A percentile compares a stretch with the other conserved stretches of the same genome.
These are phyloP conservation scores for Trichonephila clavata DNA, from an alignment of 1,140 invertebrate species.

Conservation along the genomic window DNA sequence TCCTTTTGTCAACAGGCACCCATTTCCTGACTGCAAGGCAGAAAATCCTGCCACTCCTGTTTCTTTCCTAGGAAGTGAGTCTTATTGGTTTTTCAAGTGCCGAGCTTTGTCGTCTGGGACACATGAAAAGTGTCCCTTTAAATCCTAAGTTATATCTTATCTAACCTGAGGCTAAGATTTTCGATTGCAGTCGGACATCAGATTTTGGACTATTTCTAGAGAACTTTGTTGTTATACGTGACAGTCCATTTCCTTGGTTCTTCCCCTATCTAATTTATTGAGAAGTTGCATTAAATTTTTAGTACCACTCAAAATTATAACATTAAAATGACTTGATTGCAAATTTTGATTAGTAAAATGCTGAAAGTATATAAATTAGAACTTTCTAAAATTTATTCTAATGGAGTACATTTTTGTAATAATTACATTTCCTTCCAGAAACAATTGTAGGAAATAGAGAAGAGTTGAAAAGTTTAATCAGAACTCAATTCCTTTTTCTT, in stretches of 20 bases:
- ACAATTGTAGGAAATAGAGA: too few species aligned
- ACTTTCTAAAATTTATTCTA: too few species aligned
- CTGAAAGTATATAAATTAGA: too few species aligned
- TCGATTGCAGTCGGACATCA: not conserved
- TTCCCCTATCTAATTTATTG: not conserved
- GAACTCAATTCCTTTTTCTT: too few species aligned
- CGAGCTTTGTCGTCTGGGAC: constrained; percentile 22
- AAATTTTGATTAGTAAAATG: too few species aligned
- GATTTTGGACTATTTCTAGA: not conserved
- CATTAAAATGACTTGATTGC: too few species aligned
- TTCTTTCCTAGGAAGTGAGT: constrained; percentile 42
- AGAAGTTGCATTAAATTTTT: too few species aligned
- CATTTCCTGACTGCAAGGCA: constrained; percentile 47
- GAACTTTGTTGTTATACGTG: not conserved
- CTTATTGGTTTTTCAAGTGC: constrained; percentile 55
- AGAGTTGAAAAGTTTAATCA: too few species aligned
- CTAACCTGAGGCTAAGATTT: constrained; percentile 15
- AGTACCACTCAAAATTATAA: too few species aligned
- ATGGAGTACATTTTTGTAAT: too few species aligned
- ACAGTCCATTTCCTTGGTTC: not conserved
- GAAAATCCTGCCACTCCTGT: constrained; percentile 49
- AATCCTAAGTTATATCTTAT: constrained; percentile 6
- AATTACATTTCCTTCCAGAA: too few species aligned
- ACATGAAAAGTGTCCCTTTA: constrained; percentile 38
- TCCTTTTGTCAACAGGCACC: constrained; percentile 48